Conservation (phyloP, 1,140 invertebrate genomes). For the Portunus trituberculatus region DNA sequence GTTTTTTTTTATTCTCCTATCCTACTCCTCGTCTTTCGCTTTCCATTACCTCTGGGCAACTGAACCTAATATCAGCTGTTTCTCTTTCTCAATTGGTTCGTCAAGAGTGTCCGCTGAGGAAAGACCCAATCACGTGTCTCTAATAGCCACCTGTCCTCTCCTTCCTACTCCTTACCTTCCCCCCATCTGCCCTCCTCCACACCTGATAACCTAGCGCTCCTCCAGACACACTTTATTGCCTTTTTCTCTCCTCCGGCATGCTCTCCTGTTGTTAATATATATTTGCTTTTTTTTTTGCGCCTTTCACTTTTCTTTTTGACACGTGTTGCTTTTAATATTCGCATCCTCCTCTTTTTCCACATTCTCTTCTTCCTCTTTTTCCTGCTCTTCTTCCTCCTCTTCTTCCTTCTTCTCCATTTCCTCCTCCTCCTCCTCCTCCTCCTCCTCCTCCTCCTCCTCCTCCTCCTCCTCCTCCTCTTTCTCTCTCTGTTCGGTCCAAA, state of each 20-base stretch:
- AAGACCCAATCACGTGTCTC: neutral
- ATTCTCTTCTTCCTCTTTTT: neutral
- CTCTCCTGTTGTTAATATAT: neutral
- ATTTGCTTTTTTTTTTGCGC: neutral
- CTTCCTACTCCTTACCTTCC: neutral
- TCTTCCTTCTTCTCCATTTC: neutral
- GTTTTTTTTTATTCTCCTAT: neutral
- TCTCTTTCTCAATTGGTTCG: constrained; percentile 22
- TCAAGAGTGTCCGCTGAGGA: neutral
- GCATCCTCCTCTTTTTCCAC: neutral
- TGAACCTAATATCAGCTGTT: neutral
- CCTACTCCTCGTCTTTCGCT: neutral
- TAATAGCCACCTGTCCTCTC: neutral
- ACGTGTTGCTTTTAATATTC: neutral
- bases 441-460: neutral
- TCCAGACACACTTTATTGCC: neutral
- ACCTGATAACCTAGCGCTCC: neutral
- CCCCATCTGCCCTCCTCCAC: neutral
- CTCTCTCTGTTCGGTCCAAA: neutral
- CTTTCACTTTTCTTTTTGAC: neutral
- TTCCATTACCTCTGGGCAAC: neutral
- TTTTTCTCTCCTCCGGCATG: neutral
- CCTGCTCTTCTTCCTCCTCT: neutral
- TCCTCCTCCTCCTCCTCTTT: neutral
- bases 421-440: neutral